Evolutionary conservation across 2,797 vertebrate species (phyloP).

Genomic region (Helicolenus hilgendorfi): DNA sequence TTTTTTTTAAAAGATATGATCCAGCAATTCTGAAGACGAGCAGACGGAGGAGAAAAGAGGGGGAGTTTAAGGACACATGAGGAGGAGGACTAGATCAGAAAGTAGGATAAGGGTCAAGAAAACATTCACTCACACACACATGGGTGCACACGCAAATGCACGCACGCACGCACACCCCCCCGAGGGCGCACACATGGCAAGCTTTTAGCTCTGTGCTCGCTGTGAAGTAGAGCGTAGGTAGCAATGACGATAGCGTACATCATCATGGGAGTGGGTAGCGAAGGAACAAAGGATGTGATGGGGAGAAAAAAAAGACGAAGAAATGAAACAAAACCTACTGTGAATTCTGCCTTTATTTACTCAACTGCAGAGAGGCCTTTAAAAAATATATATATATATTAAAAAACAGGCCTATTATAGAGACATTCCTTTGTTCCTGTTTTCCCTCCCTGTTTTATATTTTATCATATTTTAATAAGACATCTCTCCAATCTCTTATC

Average conservation of each 20-base stretch:
- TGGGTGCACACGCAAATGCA: slow-evolving; percentile 20
- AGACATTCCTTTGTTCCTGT: neutral
- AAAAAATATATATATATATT: neutral
- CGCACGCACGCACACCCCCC: neutral
- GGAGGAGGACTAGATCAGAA: neutral
- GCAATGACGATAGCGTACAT: slow-evolving; percentile 8
- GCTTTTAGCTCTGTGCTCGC: slow-evolving; percentile 2
- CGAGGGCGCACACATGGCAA: neutral
- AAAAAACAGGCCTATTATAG: neutral
- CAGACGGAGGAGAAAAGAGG: neutral
- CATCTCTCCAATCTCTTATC: neutral
- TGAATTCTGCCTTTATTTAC: neutral
- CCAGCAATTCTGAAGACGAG: neutral
- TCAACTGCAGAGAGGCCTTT: neutral
- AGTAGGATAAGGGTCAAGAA: slow-evolving; percentile 13
- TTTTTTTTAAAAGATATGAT: slow-evolving; percentile 6
- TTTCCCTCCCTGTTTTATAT: neutral
- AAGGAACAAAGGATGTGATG: slow-evolving; percentile 1
- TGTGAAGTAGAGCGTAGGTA: slow-evolving; percentile 58
- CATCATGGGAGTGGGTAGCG: slow-evolving; percentile 11
- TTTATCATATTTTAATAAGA: neutral
- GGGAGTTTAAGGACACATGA: slow-evolving; percentile 2
- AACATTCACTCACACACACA: slow-evolving; percentile 25
- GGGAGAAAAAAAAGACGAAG: neutral
- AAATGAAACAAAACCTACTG: neutral